Conservation (phyloP, 2,888 invertebrate species). For the Pheosia gnoma region DNA sequence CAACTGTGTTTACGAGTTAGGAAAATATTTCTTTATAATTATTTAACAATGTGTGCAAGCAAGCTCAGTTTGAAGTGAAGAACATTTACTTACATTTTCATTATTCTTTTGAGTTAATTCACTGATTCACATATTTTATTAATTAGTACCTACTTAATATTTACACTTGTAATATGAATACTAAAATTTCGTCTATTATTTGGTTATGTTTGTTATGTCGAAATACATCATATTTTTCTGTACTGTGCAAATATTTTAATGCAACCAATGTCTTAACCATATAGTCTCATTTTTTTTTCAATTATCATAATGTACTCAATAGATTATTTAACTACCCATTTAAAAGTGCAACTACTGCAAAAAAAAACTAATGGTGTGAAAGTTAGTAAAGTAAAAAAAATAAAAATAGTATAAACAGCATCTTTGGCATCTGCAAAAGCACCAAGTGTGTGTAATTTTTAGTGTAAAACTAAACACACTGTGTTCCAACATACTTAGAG, state of each 20-base stretch:
- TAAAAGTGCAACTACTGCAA: background rate
- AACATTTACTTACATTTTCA: constrained; percentile 16
- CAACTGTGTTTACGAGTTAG: constrained; percentile 56
- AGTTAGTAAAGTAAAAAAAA: too few species aligned
- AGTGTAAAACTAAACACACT: background rate
- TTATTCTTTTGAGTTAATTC: constrained; percentile 3
- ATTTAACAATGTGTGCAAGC: constrained; percentile 69
- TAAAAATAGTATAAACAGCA: too few species aligned
- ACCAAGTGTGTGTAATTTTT: background rate
- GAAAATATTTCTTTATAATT: constrained; percentile 73
- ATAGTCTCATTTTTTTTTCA: too few species aligned
- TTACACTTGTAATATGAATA: background rate
- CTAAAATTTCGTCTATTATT: too few species aligned
- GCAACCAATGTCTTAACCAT: too few species aligned
- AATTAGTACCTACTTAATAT: background rate
- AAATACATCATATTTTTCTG: too few species aligned
- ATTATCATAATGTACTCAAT: too few species aligned
- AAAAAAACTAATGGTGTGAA: background rate
- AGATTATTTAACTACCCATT: too few species aligned
- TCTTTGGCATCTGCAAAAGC: constrained; percentile 4
- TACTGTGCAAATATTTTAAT: too few species aligned
- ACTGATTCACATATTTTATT: background rate
- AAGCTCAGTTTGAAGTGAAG: constrained; percentile 58
- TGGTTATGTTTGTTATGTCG: too few species aligned
- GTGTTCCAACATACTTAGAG: too few species aligned